Evolutionary conservation across 2,888 invertebrate genomes (phyloP), one percentile per base, ranked within the genome.

Genomic region (Melinopterus prodromus): DNA sequence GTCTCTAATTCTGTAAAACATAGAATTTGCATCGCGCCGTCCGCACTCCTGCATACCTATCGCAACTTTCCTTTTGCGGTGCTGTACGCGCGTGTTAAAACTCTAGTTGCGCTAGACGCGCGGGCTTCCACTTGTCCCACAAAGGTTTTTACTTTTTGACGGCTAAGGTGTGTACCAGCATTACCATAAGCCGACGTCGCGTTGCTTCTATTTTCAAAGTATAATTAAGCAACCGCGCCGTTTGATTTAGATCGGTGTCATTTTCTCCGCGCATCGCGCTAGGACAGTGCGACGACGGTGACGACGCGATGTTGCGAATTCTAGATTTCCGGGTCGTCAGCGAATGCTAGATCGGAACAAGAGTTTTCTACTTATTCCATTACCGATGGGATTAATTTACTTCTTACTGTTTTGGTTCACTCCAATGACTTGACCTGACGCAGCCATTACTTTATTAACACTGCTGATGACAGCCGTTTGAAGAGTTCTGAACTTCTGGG

Each of bases 201-300:
- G 26, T 74, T 26, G 74, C 38, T 71, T 71, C 15, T 35, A 71
- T 71, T 74, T 38, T 78, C 74, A 74, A 74, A 38, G 78, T 69
- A 78, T 78, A 74, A 74, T 78, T 74, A 26, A 72, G 69, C 16
- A n/a, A 77, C 35, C 37, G 74, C 26, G 35, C 74, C 74, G 12
- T 53, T 53, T 53, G 7, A 53, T 35, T 74, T 35, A 37, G 6
- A 74, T 74, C 74, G 74, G 74, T 74, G 74, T 74, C 74, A 74
- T 74, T 74, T 74, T 74, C 74, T 74, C 26, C 53, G 53, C 53
- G 7, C 53, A 36, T 74, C 36, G 37, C 35, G 74, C 7, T 15
- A 71, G 71, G 26, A 71, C 71, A 71, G 16, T 36, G 16, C 26
- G 35, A 36, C 35, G 74, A 36, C n/a, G 26, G 74, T 74, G 35